A percentile compares a stretch with the other conserved stretches of the same genome.
Evolutionary conservation across 2,113 vertebrate species (phyloP).

Genomic region (Setophaga petechia): DNA sequence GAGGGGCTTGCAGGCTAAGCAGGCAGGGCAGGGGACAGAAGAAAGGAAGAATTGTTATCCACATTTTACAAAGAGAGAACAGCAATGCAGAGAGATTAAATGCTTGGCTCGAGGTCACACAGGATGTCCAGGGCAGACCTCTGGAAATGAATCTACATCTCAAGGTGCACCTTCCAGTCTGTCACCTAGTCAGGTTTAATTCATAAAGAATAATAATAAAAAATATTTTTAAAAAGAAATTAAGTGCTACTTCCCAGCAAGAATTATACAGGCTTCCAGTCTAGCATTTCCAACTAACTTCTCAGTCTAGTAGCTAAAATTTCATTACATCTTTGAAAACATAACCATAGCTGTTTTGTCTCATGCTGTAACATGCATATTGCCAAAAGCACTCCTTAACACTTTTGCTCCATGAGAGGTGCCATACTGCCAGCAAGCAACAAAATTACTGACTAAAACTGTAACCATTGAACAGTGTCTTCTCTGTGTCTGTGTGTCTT

Average conservation of each 20-base stretch:
- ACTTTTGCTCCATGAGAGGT: not conserved
- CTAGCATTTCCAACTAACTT: not conserved
- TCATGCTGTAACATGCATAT: not conserved
- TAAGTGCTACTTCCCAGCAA: not conserved
- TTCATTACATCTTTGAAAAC: slow-evolving; percentile 35
- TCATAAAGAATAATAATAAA: not conserved
- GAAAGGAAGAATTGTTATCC: not conserved
- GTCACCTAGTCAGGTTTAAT: not conserved
- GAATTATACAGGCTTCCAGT: not conserved
- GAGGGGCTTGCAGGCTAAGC: not conserved
- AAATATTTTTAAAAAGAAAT: not conserved
- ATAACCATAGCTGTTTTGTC: not conserved
- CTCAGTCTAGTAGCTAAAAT: not conserved
- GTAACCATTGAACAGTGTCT: slow-evolving; percentile 24
- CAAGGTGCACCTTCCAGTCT: not conserved
- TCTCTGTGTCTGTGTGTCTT: slow-evolving; percentile 53
- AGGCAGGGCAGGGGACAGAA: not conserved
- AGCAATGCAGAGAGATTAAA: not conserved
- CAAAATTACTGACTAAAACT: not conserved
- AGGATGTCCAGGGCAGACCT: not conserved
- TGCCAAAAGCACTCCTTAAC: not conserved
- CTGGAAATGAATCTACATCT: not conserved
- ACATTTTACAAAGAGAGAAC: not conserved
- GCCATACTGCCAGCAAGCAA: not conserved
- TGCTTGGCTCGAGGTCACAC: not conserved